These are phyloP conservation scores for Ryuthela nishihirai DNA, from an alignment of 2,888 invertebrate genomes.

Conservation along the genomic window DNA sequence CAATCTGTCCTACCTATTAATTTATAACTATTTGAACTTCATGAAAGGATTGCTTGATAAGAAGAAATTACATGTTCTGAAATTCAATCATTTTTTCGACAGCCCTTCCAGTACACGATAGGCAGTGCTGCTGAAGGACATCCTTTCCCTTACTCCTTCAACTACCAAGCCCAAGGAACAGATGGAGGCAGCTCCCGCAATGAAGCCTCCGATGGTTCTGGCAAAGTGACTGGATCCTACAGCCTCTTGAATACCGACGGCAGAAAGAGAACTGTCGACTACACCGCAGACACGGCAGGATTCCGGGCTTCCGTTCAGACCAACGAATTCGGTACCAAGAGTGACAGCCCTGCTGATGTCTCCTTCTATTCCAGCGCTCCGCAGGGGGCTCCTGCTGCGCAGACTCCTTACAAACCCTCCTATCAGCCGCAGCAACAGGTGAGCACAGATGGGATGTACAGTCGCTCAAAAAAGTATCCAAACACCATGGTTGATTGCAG, in stretches of 20 bases:
- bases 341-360: conserved; percentile 26
- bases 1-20: too few relatives aligned
- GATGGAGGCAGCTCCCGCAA: conserved; percentile 23
- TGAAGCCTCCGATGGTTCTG: conserved; percentile 28
- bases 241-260: conserved; percentile 24
- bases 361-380: conserved; percentile 30
- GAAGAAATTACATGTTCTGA: too few relatives aligned
- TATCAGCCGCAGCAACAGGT: too few relatives aligned
- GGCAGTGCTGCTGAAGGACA: conserved; percentile 1
- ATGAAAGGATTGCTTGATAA: too few relatives aligned
- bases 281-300: conserved; percentile 34
- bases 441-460: too few relatives aligned
- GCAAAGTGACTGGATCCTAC: conserved; percentile 34
- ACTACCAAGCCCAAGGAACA: conserved; percentile 16
- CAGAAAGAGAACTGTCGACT: conserved; percentile 41
- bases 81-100: neutral
- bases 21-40: too few relatives aligned
- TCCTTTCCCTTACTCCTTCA: conserved; percentile 19
- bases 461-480: too few relatives aligned
- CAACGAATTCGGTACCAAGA: conserved; percentile 36
- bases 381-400: neutral
- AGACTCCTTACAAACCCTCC: neutral
- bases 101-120: conserved; percentile 7
- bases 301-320: conserved; percentile 36
- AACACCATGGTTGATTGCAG: too few relatives aligned